Percentiles rank a stretch among this genome's conserved stretches.
Conservation (phyloP, 2,888 invertebrate genomes). For the Mythimna albipuncta region DNA sequence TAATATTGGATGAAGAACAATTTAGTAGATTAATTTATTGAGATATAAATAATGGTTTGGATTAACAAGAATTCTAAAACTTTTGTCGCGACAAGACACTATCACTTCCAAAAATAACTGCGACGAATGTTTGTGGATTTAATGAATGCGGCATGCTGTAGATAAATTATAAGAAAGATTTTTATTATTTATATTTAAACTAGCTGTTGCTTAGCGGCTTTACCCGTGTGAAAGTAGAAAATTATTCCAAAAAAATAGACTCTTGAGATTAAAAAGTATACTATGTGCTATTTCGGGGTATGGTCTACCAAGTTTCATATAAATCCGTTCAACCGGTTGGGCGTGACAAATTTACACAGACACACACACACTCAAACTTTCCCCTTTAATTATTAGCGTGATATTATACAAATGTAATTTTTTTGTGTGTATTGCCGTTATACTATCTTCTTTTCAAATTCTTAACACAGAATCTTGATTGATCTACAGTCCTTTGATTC, state of each 20-base stretch:
- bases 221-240: too few relatives aligned
- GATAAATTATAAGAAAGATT: neutral
- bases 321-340: too few relatives aligned
- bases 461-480: neutral
- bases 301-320: too few relatives aligned
- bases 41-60: constrained; percentile 64
- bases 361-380: too few relatives aligned
- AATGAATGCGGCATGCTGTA: neutral
- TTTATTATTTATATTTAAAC: neutral
- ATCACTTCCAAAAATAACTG: constrained; percentile 10
- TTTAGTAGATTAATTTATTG: constrained; percentile 67
- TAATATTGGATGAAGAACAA: constrained; percentile 68
- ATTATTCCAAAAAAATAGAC: too few relatives aligned
- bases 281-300: too few relatives aligned
- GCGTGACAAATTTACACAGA: too few relatives aligned
- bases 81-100: constrained; percentile 16
- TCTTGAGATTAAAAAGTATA: too few relatives aligned
- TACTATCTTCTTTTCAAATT: neutral
- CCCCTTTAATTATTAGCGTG: too few relatives aligned
- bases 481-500: neutral
- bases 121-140: constrained; percentile 14
- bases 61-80: constrained; percentile 48
- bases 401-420: neutral
- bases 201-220: too few relatives aligned
- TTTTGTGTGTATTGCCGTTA: neutral